Evolutionary conservation across 2,113 vertebrate species (phyloP).

Genomic region (Erythrocercus mccallii): DNA sequence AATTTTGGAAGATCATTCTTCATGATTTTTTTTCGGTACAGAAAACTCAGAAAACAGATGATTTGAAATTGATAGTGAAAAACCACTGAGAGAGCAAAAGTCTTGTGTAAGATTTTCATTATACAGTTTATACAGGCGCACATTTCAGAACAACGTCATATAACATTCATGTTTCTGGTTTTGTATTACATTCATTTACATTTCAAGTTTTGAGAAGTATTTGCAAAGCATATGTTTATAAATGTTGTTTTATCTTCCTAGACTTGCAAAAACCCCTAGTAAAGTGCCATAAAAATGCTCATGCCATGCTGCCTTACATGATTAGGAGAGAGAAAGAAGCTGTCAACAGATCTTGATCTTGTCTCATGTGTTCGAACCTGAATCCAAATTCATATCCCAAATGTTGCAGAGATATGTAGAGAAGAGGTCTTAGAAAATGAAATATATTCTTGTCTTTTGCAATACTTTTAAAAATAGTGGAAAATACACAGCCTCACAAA

Average conservation of each 20-base stretch:
- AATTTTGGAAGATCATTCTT: not conserved
- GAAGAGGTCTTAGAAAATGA: not conserved
- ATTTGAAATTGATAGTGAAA: not conserved
- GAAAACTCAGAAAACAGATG: not conserved
- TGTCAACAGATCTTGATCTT: not conserved
- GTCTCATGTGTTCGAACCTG: not conserved
- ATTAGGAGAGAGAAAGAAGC: not conserved
- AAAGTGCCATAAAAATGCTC: not conserved
- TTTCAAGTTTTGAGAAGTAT: not conserved
- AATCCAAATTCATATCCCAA: not conserved
- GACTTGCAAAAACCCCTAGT: not conserved
- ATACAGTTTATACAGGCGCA: not conserved
- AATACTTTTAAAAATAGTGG: not conserved
- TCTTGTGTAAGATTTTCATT: not conserved
- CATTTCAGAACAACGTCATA: not conserved
- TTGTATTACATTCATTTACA: not conserved
- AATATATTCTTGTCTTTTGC: not conserved
- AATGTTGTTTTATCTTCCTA: not conserved
- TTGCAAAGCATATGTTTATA: not conserved
- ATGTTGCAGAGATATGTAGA: not conserved
- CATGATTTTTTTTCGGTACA: fast-evolving
- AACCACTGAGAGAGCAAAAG: not conserved
- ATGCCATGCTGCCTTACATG: not conserved
- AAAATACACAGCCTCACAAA: not conserved
- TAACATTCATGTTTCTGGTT: fast-evolving